Evolutionary conservation across 2,888 invertebrate genomes (phyloP), one percentile per base, ranked within the genome.

Genomic region (Ophraella communa): DNA sequence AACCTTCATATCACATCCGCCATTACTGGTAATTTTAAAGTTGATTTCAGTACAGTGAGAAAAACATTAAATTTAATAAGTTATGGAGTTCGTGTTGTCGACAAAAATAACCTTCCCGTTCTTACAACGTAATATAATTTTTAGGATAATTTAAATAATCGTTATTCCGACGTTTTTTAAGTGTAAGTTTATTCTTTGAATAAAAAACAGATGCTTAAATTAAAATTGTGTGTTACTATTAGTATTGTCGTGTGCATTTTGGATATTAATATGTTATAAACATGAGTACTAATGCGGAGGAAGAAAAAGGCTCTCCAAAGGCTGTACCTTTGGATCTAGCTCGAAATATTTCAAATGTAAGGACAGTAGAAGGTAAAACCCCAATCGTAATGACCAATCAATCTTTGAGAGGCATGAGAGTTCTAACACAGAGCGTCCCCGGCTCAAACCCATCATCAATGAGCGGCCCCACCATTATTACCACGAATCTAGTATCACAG

Each of bases 281-380:
- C 60, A 83, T 83, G 82, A 82, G 81, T 78, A 78, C 75, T 63
- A 80, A 76, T 65, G 69, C 72, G 33, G 86, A 85, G 73, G 87
- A 87, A 73, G 86, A 87, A 73, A 85, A 87, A 74, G 84, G 86
- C 71, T 78, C 83, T 74, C 83, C 83, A 71, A 88, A 88, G 82
- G 85, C 85, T 80, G 85, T 85, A 81, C 84, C 83, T 61, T 76
- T 84, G 69, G 83, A 83, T 77, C 77, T 85, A 76, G 85, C 85
- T 72, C 80, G 84, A 68, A 85, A 80, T 65, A 81, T 86, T 62
- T 81, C 84, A 4, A 81, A 84, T 66, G 82, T 85, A 17, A 84
- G 86, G 71, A 78, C 85, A 45, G 80, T 83, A 56, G 83, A 84
- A 63, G 67, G 54, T 30, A 81, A 81, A 70, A 71, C 79, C 67